Evolutionary conservation across 2,888 invertebrate species (phyloP).

Genomic region (Cerastoderma edule): DNA sequence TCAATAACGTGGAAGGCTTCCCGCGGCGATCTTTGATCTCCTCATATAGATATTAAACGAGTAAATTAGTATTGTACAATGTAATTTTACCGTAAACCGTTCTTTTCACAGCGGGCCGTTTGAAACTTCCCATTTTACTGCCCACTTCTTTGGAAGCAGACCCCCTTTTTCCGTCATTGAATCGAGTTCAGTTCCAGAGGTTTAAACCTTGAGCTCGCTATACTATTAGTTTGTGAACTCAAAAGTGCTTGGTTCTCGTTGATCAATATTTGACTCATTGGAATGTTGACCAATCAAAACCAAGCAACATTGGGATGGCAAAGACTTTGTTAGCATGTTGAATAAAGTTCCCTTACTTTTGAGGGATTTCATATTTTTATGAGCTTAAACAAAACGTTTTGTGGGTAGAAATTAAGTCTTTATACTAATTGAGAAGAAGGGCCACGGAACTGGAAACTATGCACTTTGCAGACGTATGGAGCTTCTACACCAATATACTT

Average conservation of each 20-base stretch:
- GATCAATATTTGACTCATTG: background rate
- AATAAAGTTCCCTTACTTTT: no score
- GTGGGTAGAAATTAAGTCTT: no score
- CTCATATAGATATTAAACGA: slow-evolving; percentile 19
- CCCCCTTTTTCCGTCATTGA: slow-evolving; percentile 10
- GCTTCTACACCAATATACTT: no score
- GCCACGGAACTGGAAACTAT: no score
- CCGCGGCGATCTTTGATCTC: slow-evolving; percentile 17
- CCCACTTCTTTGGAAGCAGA: background rate
- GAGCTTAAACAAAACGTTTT: no score
- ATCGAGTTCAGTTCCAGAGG: no score
- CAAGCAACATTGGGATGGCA: background rate
- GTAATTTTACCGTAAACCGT: slow-evolving; percentile 21
- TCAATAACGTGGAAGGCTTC: slow-evolving; percentile 12
- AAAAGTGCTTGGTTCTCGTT: background rate
- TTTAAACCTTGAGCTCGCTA: background rate
- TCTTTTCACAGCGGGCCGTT: slow-evolving; percentile 19
- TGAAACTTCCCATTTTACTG: background rate
- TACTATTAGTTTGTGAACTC: background rate
- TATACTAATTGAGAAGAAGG: no score
- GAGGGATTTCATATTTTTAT: no score
- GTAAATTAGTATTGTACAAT: slow-evolving; percentile 24
- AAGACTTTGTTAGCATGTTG: no score
- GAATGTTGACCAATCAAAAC: background rate
- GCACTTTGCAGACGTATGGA: no score